These are phyloP conservation scores for Hirundichthys speculiger DNA, from an alignment of 2,113 vertebrate genomes.

Conservation along the genomic window DNA sequence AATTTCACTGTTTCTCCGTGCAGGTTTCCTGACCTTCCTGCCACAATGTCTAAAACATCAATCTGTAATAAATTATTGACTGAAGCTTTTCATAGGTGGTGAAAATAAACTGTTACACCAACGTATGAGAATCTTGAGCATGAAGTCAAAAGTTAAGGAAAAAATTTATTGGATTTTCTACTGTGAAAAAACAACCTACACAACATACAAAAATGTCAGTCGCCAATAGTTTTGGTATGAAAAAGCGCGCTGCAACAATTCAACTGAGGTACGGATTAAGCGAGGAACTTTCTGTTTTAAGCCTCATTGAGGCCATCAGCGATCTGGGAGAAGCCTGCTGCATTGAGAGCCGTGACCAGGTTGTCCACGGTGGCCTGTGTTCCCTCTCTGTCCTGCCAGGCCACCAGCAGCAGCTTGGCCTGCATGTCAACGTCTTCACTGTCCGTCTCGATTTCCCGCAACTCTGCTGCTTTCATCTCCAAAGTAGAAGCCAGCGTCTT, in stretches of 20 bases:
- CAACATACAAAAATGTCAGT: constrained; percentile 57
- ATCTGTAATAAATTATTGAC: constrained; percentile 83
- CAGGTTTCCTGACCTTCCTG: constrained; percentile 58
- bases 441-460: constrained; percentile 93
- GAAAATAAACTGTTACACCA: constrained; percentile 87
- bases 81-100: constrained; percentile 88
- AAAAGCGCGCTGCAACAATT: constrained; percentile 16
- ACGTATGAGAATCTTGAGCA: constrained; percentile 56
- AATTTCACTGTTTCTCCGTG: constrained; percentile 47
- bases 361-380: constrained; percentile 87
- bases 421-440: constrained; percentile 93
- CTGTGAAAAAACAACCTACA: constrained; percentile 31
- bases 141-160: background rate
- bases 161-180: constrained; percentile 63
- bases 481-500: constrained; percentile 87
- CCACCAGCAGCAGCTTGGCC: constrained; percentile 93
- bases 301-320: constrained; percentile 83
- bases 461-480: constrained; percentile 92
- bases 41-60: constrained; percentile 79
- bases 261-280: background rate
- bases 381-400: constrained; percentile 96
- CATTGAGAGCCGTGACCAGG: constrained; percentile 83
- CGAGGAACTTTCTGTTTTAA: constrained; percentile 22
- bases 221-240: constrained; percentile 35
- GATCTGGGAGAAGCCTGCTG: constrained; percentile 86